Base-by-base conservation (phyloP, 1,140 invertebrate species). In the Contarinia nasturtii region DNA sequence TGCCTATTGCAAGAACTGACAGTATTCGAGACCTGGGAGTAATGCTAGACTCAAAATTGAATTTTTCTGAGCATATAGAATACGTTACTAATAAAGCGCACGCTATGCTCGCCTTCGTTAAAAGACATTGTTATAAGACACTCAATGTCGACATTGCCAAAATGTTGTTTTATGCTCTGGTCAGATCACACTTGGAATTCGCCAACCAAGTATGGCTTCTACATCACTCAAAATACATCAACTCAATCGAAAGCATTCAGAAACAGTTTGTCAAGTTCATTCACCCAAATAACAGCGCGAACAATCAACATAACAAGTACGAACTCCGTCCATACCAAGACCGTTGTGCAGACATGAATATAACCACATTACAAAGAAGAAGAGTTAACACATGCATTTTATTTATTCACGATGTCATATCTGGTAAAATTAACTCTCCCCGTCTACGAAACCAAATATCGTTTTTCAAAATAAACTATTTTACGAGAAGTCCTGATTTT, bases 21-120 rank as follows among this genome's bases (percentile, higher is more conserved):
- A 18, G 17, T 7, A 48, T 61, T 52, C 17, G 54, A 58, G 27
- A 63, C 33, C 46, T 63, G 58, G 37, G 37, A n/a, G 37, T 40
- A 12, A n/a, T 40, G 14, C 14, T 40, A 3, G 37, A 40, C 37
- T 5, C 14, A 40, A 18, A 18, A 40, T 14, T 40, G 4, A 40
- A n/a, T 7, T 40, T 40, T 18, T 18, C 14, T n/a, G 14, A n/a
- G 17, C 37, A 40, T 40, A 15, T 15, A 5, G 37, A 40, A 40
- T 40, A 40, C 37, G 14, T 40, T 7, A 40, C 37, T 4, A 40
- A 40, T 18, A n/a, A 18, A 40, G 8, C 34, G 8, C n/a, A 10
- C 8, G n/a, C n/a, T n/a, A n/a, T n/a, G n/a, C n/a, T n/a, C n/a
- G n/a, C n/a, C n/a, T n/a, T n/a, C n/a, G n/a, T 36, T 8, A 36